Base-by-base conservation (phyloP, 2,797 vertebrate species). In the Apogon hyalosoma region DNA sequence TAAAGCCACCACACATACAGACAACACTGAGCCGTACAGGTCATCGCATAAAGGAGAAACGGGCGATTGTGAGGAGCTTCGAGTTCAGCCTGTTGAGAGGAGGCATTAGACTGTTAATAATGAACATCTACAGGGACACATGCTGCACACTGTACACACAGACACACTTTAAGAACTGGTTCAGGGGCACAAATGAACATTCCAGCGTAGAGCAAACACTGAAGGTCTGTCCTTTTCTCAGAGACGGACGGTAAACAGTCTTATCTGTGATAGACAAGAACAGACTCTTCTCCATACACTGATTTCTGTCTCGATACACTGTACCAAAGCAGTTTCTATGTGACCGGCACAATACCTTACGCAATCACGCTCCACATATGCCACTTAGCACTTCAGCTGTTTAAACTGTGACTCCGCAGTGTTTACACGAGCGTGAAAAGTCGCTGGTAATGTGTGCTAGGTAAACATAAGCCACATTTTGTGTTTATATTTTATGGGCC, bases 211-310 rank as follows among this genome's bases (percentile, higher is more conserved):
- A 36, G 54, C 59, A 81, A 82, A 86, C 75, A 78, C 41, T 28
- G 21, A 6, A 57, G 11, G 51, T 63, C 42, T 63, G 66, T 71
- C 42, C 54, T 76, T 76, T 66, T 61, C 54, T 63, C 56, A 49
- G 43, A 54, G 60, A 43, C 53, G 24, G 47, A 65, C 33, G 21
- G 63, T 85, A 71, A 85, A 82, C 60, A 73, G 42, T 58, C 50
- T 83, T 82, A 86, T 85, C 83, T 79, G 33, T 4, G n/a, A 43
- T 43, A 9, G 0, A 31, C 3, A 33, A 67, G 83, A 77, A 80
- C 80, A 86, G 21, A 45, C 15, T 75, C 68, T 74, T 79, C 81
- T 58, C 59, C 40, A 59, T 0, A 16, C 42, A 7, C 45, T 64
- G 49, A 69, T 58, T 65, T 41, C 24, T 75, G n/a, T 10, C 58